Base-by-base conservation (phyloP, 2,888 invertebrate genomes). In the Scaptomyza flava region DNA sequence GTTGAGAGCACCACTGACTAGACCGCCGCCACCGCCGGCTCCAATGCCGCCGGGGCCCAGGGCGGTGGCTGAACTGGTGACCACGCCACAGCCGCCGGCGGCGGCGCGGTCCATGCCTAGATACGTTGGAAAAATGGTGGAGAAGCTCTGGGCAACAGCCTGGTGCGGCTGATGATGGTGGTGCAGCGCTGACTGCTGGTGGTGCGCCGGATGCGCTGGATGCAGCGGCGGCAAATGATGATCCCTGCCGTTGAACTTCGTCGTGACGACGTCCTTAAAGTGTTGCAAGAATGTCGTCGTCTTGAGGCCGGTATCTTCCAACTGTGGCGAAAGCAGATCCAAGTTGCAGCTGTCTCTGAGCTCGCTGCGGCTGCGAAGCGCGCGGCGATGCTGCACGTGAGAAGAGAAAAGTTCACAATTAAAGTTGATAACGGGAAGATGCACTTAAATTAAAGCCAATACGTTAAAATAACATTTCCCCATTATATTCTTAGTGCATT, bases 211-310 rank as follows among this genome's bases (percentile, higher is more conserved):
- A 68, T 84, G 84, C 57, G 81, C 83, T 11, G 87, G 89, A 76
- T 90, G 90, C 71, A 90, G 83, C 27, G 90, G 90, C 78, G 90
- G 90, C 89, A 90, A 87, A 72, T 90, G 90, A 57, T 90, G 90
- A 68, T 90, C 90, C 68, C 91, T 79, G 80, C 90, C 90, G 66
- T 90, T 89, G 90, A 91, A 91, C 91, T 91, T 91, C 91, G 91
- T 91, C 91, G 91, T 91, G 84, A 91, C 91, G 90, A 91, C 91
- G 91, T 91, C 91, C 89, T 91, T 91, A 74, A 91, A 91, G 77
- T 91, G 91, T 89, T 91, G 91, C 89, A 91, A 87, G 83, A 91
- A 91, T 87, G 91, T 91, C 89, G 91, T 91, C 91, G 91, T 91
- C 85, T 90, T 91, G 91, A 91, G 89, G 91, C 91, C 90, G 91